A percentile compares a stretch with the other conserved stretches of the same genome.
Evolutionary conservation across 1,140 invertebrate genomes (phyloP).

Genomic region (Sogatella furcifera): DNA sequence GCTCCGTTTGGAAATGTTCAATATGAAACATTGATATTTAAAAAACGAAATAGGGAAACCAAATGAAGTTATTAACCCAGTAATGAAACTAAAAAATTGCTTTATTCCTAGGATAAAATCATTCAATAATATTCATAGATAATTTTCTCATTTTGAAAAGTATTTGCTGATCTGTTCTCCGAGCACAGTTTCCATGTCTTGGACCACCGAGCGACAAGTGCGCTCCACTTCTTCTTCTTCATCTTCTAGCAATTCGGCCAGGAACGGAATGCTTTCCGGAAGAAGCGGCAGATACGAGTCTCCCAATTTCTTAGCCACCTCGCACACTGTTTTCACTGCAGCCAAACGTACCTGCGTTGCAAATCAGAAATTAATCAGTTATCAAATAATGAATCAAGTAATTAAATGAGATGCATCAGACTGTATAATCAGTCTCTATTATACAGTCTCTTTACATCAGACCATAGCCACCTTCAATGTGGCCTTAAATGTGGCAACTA

Average conservation of each 20-base stretch:
- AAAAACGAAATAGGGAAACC: too few relatives aligned
- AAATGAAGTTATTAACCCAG: too few relatives aligned
- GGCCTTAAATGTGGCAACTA: too few relatives aligned
- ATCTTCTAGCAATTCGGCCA: conserved; percentile 74
- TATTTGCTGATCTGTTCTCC: conserved; percentile 79
- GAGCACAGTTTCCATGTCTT: conserved; percentile 66
- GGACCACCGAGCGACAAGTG: conserved; percentile 56
- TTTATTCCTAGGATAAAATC: conserved; percentile 11
- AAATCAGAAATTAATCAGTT: too few relatives aligned
- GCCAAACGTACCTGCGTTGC: conserved; percentile 32
- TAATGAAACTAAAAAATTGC: background rate
- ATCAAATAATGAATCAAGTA: too few relatives aligned
- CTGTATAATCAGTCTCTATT: too few relatives aligned
- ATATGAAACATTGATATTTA: too few relatives aligned
- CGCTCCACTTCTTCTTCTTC: conserved; percentile 68
- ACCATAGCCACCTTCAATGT: too few relatives aligned
- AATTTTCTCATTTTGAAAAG: conserved; percentile 41
- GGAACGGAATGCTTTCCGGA: conserved; percentile 72
- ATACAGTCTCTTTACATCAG: too few relatives aligned
- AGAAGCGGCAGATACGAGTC: conserved; percentile 69
- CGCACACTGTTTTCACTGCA: conserved; percentile 50
- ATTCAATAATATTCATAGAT: conserved; percentile 1
- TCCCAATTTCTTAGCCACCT: conserved; percentile 62
- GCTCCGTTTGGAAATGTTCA: too few relatives aligned
- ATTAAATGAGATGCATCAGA: too few relatives aligned